Base-by-base conservation (phyloP, 2,113 vertebrate species). In the Cryptotis parvus region DNA sequence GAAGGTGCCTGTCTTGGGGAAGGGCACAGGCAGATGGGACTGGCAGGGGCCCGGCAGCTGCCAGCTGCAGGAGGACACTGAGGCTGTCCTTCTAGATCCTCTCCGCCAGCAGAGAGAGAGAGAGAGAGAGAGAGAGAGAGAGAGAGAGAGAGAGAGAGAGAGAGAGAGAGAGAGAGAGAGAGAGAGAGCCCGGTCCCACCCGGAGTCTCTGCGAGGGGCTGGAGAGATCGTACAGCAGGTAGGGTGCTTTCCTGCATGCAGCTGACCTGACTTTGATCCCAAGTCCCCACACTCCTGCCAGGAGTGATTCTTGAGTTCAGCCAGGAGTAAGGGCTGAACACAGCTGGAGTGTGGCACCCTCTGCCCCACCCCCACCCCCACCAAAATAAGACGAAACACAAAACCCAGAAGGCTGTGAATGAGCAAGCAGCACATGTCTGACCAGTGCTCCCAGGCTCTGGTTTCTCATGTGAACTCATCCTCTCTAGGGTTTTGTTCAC, bases 371-470 rank as follows among this genome's bases (percentile, higher is more conserved):
- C n/a, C n/a, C n/a, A n/a, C n/a, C n/a, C n/a, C n/a, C 15, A 15
- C 15, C 52, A 15, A 55, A 55, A 55, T 20, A 55, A 11, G 14
- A 12, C 52, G 5, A 55, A 55, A 55, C 5, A 4, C 52, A 55
- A 55, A 55, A 15, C 20, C 20, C 52, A 15, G 52, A 55, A 18
- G 20, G 14, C 52, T 16, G 4, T 55, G 43, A 11, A 18, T 55
- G 52, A 55, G 52, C 18, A 16, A 55, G 52, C 5, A 16, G 52
- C 52, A 55, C 20, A 5, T 5, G 15, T 20, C 5, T 16, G 15
- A 16, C 52, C 20, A 20, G 14, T 18, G 2, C 0, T 0, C 3
- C 26, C 8, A 49, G 35, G 20, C 29, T 1, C 4, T 8, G 16
- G 63, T 68, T 72, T 27, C 65, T 52, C 66, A 24, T n/a, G 20